Conservation (phyloP, 1,140 invertebrate genomes). For the Drosophila sturtevanti region DNA sequence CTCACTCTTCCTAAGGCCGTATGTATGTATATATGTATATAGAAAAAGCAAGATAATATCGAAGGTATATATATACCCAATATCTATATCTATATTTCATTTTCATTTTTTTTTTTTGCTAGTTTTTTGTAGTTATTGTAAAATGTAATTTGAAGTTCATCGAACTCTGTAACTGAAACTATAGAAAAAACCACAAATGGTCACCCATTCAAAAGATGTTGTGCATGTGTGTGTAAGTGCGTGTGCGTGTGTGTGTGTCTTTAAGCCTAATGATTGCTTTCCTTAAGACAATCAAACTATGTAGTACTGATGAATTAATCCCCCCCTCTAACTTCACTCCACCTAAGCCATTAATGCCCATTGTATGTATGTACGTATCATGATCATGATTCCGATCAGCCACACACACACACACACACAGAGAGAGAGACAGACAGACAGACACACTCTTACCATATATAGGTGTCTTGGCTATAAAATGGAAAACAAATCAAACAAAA, state of each 20-base stretch:
- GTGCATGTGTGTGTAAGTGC: no score
- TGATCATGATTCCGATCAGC: background rate
- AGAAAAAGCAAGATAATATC: no score
- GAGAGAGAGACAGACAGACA: background rate
- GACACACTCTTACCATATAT: no score
- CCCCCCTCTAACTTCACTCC: background rate
- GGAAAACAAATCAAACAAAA: background rate
- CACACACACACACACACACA: background rate
- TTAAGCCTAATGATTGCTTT: background rate
- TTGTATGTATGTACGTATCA: background rate
- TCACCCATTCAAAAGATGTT: background rate
- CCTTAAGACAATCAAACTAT: background rate
- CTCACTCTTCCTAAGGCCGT: no score
- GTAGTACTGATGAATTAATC: background rate
- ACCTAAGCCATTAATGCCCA: no score
- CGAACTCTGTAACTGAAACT: background rate
- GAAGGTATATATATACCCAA: no score
- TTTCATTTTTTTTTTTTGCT: no score
- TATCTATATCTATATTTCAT: no score
- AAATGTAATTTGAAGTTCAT: constrained; percentile 1
- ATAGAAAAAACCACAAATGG: background rate
- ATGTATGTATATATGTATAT: no score
- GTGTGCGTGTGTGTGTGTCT: background rate
- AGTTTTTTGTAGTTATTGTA: background rate
- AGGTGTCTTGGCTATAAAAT: no score